These are phyloP conservation scores for Tragelaphus imberbis DNA, from an alignment of 2,113 vertebrate species.

Conservation along the genomic window DNA sequence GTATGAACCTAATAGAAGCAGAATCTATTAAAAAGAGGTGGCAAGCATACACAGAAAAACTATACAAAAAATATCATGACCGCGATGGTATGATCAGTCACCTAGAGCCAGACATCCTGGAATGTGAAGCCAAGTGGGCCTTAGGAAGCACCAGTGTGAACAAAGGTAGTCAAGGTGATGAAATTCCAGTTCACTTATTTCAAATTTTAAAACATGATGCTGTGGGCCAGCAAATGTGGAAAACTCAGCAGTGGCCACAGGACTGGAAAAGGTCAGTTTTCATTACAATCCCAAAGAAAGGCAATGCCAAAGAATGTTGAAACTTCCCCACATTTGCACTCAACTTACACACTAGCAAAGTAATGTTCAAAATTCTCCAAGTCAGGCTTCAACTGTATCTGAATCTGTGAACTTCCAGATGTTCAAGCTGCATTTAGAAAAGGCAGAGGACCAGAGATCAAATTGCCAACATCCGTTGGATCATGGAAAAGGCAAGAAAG, in stretches of 20 bases:
- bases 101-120: not conserved
- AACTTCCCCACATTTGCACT: not conserved
- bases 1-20: not conserved
- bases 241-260: not conserved
- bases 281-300: not conserved
- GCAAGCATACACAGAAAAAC: not conserved
- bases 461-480: not conserved
- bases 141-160: not conserved
- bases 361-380: not conserved
- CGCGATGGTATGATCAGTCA: rapidly evolving
- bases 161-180: not conserved
- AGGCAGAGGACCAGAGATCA: not conserved
- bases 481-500: not conserved
- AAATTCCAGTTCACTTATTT: not conserved
- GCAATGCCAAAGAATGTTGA: not conserved
- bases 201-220: not conserved
- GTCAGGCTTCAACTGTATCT: not conserved
- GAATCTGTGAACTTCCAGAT: not conserved
- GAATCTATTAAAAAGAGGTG: not conserved
- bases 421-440: not conserved
- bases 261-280: not conserved
- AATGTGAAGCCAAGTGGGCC: not conserved
- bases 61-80: not conserved
- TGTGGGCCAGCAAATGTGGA: not conserved
- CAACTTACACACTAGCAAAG: not conserved